phyloP scores from a whole-genome alignment of 1,140 invertebrate genomes.

The Chrysopa pallens region DNA sequence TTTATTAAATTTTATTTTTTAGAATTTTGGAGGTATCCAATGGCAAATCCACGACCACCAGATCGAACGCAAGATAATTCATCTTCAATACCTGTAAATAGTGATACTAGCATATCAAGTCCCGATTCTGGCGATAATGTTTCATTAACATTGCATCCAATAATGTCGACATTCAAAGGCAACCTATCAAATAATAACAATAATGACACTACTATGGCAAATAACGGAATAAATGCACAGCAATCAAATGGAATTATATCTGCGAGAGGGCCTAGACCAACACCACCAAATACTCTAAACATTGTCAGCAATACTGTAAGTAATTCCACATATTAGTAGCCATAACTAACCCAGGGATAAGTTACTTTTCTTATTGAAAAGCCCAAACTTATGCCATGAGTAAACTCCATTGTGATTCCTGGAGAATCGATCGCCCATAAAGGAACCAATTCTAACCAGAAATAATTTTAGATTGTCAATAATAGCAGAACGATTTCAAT shows the following conservation, averaged over 20 bases:
- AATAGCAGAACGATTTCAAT: too few relatives aligned
- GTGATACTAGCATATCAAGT: slow-evolving; percentile 17
- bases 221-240: not conserved
- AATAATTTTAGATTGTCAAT: too few relatives aligned
- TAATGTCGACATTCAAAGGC: slow-evolving; percentile 44
- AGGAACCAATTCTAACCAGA: too few relatives aligned
- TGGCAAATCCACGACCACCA: slow-evolving; percentile 45
- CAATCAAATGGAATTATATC: slow-evolving; percentile 21
- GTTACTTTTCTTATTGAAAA: too few relatives aligned
- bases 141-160: slow-evolving; percentile 55
- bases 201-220: not conserved
- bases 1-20: not conserved
- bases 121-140: slow-evolving; percentile 40
- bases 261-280: slow-evolving; percentile 48
- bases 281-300: slow-evolving; percentile 65
- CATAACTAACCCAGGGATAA: too few relatives aligned
- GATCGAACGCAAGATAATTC: slow-evolving; percentile 5
- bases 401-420: too few relatives aligned
- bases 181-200: slow-evolving; percentile 9
- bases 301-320: slow-evolving; percentile 24
- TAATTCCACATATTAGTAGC: too few relatives aligned
- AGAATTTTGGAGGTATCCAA: slow-evolving; percentile 61
- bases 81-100: not conserved
- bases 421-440: too few relatives aligned
- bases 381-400: too few relatives aligned